A percentile compares a stretch with the other conserved stretches of the same genome.
These are phyloP conservation scores for Parazoanthus swiftii DNA, from an alignment of 92 coral and sea anemone species.

Conservation along the genomic window DNA sequence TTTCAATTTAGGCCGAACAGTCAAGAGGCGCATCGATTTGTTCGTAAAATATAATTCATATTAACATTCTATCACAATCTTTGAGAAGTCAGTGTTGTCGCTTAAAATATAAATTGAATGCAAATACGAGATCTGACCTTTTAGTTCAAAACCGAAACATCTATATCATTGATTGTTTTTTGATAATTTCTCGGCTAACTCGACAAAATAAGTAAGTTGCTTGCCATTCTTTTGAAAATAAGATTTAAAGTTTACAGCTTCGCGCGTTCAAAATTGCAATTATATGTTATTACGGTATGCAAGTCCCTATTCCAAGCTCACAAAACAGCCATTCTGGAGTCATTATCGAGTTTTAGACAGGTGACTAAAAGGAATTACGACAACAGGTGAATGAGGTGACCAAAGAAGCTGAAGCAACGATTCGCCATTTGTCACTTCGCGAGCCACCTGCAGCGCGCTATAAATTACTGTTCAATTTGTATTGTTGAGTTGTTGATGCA, in stretches of 20 bases:
- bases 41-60: constrained; percentile 29
- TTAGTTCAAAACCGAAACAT: constrained; percentile 15
- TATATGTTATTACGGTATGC: constrained; percentile 18
- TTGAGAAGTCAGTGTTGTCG: constrained; percentile 23
- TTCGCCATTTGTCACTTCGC: constrained; percentile 51
- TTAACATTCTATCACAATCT: neutral
- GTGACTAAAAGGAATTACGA: constrained; percentile 36
- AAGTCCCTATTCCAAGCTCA: constrained; percentile 9
- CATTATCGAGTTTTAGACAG: constrained; percentile 43
- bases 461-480: constrained; percentile 74
- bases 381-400: constrained; percentile 40
- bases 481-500: constrained; percentile 67
- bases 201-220: neutral
- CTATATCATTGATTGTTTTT: neutral
- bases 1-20: neutral
- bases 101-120: constrained; percentile 25
- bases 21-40: neutral
- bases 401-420: constrained; percentile 23
- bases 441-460: constrained; percentile 75
- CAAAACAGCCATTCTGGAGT: constrained; percentile 43
- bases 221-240: neutral
- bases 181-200: neutral
- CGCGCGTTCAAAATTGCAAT: constrained; percentile 36
- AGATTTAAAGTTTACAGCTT: constrained; percentile 25
- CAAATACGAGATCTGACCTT: constrained; percentile 19